phyloP scores from a whole-genome alignment of 1,140 invertebrate species.

The Akabosia matsudoensis region DNA sequence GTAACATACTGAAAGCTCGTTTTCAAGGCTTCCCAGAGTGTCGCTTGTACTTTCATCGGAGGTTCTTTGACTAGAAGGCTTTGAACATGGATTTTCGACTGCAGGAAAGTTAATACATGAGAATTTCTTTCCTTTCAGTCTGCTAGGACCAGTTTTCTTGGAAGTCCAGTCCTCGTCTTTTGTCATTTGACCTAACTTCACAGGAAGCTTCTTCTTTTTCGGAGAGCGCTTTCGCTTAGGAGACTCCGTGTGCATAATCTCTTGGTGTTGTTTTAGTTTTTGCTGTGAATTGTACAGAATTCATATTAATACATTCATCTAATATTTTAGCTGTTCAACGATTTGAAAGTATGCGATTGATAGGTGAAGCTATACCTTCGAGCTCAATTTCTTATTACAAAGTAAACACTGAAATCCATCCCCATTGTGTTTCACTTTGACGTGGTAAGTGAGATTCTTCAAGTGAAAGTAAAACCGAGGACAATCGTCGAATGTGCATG shows the following conservation, averaged over 20 bases:
- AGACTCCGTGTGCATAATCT: slow-evolving; percentile 3
- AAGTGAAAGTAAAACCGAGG: slow-evolving; percentile 22
- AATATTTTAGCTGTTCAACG: no score
- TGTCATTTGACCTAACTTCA: background rate
- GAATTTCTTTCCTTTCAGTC: background rate
- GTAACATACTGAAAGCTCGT: no score
- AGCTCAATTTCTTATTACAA: slow-evolving; percentile 18
- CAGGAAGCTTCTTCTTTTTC: background rate
- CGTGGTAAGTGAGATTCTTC: slow-evolving; percentile 15
- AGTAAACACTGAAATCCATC: background rate
- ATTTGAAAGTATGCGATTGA: no score
- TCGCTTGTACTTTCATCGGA: no score
- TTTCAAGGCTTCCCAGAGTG: no score
- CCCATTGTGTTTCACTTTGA: slow-evolving; percentile 12
- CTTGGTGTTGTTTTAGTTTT: background rate
- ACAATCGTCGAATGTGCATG: slow-evolving; percentile 17
- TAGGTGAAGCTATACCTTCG: slow-evolving; percentile 15
- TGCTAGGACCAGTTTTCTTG: background rate
- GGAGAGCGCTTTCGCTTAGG: background rate
- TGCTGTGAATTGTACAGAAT: background rate
- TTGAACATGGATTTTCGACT: background rate
- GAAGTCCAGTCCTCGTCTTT: background rate
- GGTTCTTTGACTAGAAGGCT: no score
- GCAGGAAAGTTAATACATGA: background rate
- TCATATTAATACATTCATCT: no score